A percentile compares a stretch with the other conserved stretches of the same genome.
Conservation (phyloP, 2,113 vertebrate species). For the Cyanoderma ruficeps region DNA sequence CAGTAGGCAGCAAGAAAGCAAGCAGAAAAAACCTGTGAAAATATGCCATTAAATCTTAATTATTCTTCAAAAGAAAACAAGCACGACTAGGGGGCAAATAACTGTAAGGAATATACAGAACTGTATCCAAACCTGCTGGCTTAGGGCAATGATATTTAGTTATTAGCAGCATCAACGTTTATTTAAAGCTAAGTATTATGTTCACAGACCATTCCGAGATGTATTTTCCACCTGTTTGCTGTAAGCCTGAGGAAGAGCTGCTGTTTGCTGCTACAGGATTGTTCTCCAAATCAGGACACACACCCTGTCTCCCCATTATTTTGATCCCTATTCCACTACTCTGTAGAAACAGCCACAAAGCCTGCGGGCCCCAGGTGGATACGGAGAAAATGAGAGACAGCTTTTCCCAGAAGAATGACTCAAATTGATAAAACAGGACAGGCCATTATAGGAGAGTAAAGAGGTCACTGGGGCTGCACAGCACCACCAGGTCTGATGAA, state of each 20-base stretch:
- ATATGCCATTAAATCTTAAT: slow-evolving; percentile 84
- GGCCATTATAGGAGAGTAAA: neutral
- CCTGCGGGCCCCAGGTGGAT: neutral
- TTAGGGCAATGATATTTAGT: slow-evolving; percentile 63
- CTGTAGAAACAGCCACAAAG: neutral
- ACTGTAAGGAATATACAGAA: slow-evolving; percentile 68
- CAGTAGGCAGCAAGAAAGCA: slow-evolving; percentile 77
- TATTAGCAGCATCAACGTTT: slow-evolving; percentile 54
- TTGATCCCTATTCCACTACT: neutral
- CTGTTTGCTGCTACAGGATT: neutral
- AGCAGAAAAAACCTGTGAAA: slow-evolving; percentile 76
- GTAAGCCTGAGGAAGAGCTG: neutral
- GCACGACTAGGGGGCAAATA: slow-evolving; percentile 74
- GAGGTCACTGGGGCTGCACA: neutral
- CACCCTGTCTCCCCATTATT: neutral
- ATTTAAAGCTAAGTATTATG: slow-evolving; percentile 52
- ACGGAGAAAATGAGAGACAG: neutral
- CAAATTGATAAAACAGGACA: neutral
- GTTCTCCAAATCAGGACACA: neutral
- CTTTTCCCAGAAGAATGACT: neutral
- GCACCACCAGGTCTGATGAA: neutral
- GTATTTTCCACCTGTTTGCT: neutral
- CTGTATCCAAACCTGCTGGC: slow-evolving; percentile 69
- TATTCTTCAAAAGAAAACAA: slow-evolving; percentile 85
- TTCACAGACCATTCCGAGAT: slow-evolving; percentile 7